These are phyloP conservation scores for Mesembrinibis cayennensis DNA, from an alignment of 2,113 vertebrate genomes.

Conservation along the genomic window DNA sequence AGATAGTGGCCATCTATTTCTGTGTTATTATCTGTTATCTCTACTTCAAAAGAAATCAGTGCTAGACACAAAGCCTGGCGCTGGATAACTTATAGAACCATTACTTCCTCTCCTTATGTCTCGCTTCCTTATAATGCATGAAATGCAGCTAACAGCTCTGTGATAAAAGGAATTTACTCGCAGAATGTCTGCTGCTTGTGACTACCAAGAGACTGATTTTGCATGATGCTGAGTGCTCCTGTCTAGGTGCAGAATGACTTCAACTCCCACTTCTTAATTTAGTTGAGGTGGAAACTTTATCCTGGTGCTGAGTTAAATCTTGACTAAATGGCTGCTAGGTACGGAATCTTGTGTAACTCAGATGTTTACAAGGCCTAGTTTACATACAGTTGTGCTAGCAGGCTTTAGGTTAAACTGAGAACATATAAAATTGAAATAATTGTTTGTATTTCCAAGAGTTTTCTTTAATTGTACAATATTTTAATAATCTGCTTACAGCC, in stretches of 20 bases:
- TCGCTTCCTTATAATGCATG: background rate
- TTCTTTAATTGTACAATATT: slow-evolving; percentile 19
- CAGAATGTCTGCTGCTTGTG: background rate
- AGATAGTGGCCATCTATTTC: background rate
- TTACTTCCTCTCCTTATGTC: background rate
- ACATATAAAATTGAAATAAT: background rate
- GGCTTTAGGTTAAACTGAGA: background rate
- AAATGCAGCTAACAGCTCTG: background rate
- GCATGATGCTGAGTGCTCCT: background rate
- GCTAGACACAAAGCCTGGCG: background rate
- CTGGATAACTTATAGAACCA: background rate
- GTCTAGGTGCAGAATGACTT: background rate
- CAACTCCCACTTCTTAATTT: background rate
- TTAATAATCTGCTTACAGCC: slow-evolving; percentile 56
- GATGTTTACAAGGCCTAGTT: background rate
- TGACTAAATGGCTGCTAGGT: background rate
- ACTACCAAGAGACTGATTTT: background rate
- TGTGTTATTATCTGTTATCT: background rate
- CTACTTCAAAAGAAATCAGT: background rate
- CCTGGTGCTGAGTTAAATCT: background rate
- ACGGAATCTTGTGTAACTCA: background rate
- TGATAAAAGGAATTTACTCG: background rate
- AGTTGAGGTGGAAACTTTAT: background rate
- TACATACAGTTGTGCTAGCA: background rate
- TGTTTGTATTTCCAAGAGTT: background rate